Evolutionary conservation across 2,888 invertebrate genomes (phyloP), one percentile per base, ranked within the genome.

Genomic region (Sinelater perroti): DNA sequence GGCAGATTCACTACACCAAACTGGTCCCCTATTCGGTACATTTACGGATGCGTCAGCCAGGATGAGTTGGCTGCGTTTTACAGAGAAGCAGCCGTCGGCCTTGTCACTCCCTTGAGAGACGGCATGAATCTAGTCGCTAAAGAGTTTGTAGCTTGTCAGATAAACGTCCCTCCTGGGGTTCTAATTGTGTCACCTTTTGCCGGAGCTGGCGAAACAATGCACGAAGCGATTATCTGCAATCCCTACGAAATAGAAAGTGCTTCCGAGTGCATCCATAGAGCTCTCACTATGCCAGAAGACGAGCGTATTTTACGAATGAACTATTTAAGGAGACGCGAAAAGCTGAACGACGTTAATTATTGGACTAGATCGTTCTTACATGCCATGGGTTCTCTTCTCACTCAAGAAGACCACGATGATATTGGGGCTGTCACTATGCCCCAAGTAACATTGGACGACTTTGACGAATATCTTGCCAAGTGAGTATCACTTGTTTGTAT

Each of bases 91-190:
- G 89, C 92, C 0, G 93, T 95, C 0, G 93, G 93, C 21, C 79
- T 95, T 30, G 93, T 95, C 0, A 94, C 94, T 0, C 95, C 95
- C 0, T 76, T 95, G 1, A 81, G 95, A 47, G 94, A 94, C 70
- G 93, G 93, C 45, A 95, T 95, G 94, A 95, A 95, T 78, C 82
- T 95, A 49, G 94, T 95, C 0, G 94, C 94, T 4, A 95, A 95
- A 75, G 95, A 95, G 76, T 95, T 93, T 73, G 94, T 94, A 1
- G 95, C 95, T 1, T 94, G 94, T 71, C 93, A 95, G 78, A 93
- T 93, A 24, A 93, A 93, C 70, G 85, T 85, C 16, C 88, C 90
- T 0, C 93, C 78, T 2, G 95, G 95, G 1, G 94, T 95, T 0
- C 78, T 95, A 26, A 90, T 95, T 44, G 88, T 95, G 5, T 94